phyloP scores from a whole-genome alignment of 2,888 invertebrate species.

The Dione vanillae region DNA sequence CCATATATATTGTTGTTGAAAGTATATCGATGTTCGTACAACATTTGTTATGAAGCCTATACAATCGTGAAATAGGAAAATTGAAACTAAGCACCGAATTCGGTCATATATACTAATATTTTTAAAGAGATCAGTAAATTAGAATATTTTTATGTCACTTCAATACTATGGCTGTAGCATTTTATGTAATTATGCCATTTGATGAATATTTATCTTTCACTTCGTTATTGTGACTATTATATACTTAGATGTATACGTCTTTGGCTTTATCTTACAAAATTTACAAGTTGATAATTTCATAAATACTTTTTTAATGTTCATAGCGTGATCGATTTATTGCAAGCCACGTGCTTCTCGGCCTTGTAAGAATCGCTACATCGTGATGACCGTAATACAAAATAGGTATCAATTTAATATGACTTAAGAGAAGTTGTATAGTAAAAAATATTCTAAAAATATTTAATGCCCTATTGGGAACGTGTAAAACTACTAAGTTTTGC shows the following conservation, averaged over 20 bases:
- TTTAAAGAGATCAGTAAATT: not conserved
- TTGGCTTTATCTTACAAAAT: not conserved
- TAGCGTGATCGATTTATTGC: conserved; percentile 7
- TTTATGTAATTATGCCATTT: not conserved
- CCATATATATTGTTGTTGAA: too few species aligned
- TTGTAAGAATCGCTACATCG: conserved; percentile 9
- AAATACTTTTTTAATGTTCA: not conserved
- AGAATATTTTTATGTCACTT: not conserved
- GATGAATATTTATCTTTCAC: not conserved
- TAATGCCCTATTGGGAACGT: not conserved
- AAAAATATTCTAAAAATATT: not conserved
- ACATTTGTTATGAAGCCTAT: too few species aligned
- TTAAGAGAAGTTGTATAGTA: not conserved
- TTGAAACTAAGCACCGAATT: not conserved
- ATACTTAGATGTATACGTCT: not conserved
- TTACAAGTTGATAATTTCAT: not conserved
- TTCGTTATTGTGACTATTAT: not conserved
- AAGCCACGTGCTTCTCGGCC: conserved; percentile 20
- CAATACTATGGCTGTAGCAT: not conserved
- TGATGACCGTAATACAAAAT: conserved; percentile 13
- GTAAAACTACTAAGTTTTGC: not conserved
- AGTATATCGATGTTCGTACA: too few species aligned
- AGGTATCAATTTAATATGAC: not conserved
- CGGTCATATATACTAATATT: not conserved
- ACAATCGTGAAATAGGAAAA: too few species aligned